Evolutionary conservation across 2,797 vertebrate species (phyloP).

Genomic region (Oceanodroma leucorhoa): DNA sequence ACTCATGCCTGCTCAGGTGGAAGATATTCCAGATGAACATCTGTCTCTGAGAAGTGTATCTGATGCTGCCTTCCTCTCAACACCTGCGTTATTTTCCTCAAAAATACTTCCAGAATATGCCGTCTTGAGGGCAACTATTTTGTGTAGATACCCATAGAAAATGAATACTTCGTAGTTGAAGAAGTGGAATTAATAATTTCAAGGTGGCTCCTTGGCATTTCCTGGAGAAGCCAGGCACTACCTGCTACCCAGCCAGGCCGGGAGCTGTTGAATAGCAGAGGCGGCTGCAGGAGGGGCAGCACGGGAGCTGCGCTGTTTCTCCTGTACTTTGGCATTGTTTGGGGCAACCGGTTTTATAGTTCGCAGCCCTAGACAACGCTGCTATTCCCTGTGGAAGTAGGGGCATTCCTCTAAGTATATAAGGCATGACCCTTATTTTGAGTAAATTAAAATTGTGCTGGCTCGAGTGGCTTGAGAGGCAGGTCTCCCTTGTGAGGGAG

Average conservation of each 20-base stretch:
- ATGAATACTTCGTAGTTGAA: not conserved
- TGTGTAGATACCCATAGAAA: not conserved
- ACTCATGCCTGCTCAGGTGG: not conserved
- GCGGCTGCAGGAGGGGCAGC: not conserved
- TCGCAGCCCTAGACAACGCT: not conserved
- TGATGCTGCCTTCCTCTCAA: not conserved
- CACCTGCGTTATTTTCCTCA: not conserved
- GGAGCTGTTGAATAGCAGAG: not conserved
- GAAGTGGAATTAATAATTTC: not conserved
- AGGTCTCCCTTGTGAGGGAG: not conserved
- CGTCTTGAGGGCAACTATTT: not conserved
- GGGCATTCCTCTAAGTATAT: not conserved
- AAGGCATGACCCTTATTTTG: not conserved
- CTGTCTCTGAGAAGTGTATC: not conserved
- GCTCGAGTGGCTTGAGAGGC: not conserved
- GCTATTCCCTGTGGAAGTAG: not conserved
- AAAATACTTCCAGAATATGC: not conserved
- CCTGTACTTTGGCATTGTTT: not conserved
- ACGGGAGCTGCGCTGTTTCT: fast-evolving
- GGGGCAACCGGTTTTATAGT: not conserved
- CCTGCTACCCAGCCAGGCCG: not conserved
- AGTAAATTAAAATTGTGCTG: not conserved
- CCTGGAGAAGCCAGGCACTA: not conserved
- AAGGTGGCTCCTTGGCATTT: not conserved
- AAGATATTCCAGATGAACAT: not conserved